These are phyloP conservation scores for Mohoua ochrocephala DNA, from an alignment of 2,113 vertebrate genomes.

Conservation along the genomic window DNA sequence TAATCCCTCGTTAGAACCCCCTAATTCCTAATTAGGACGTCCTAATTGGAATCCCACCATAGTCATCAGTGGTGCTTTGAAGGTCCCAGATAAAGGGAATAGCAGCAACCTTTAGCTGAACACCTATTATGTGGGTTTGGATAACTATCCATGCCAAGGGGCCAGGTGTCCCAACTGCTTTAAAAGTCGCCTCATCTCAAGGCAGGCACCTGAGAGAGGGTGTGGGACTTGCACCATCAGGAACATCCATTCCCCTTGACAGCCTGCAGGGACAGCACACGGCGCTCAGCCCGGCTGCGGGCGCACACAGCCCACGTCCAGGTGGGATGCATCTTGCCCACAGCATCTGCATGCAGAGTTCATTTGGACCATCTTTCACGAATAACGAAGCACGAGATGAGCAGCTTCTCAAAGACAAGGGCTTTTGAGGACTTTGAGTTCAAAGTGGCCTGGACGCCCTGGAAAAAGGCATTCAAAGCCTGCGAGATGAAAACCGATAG, in stretches of 20 bases:
- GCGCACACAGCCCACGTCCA: not conserved
- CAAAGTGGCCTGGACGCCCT: not conserved
- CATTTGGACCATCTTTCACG: not conserved
- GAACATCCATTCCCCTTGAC: not conserved
- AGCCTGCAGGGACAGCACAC: not conserved
- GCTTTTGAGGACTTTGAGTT: not conserved
- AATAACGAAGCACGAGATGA: not conserved
- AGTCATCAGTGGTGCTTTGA: not conserved
- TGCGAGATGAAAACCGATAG: rapidly evolving
- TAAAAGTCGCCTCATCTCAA: not conserved
- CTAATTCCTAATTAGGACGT: constrained; percentile 16
- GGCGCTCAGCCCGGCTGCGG: not conserved
- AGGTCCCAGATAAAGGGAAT: not conserved
- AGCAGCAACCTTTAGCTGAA: not conserved
- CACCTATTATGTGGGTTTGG: not conserved
- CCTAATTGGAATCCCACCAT: not conserved
- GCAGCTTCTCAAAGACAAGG: not conserved
- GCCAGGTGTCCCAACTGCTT: not conserved
- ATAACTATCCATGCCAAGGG: not conserved
- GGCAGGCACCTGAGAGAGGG: not conserved
- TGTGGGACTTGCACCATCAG: not conserved
- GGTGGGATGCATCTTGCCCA: not conserved
- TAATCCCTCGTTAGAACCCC: not conserved
- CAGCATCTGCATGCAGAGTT: not conserved
- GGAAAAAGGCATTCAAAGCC: not conserved